Conservation (phyloP, 2,797 vertebrate species). For the Masticophis lateralis region DNA sequence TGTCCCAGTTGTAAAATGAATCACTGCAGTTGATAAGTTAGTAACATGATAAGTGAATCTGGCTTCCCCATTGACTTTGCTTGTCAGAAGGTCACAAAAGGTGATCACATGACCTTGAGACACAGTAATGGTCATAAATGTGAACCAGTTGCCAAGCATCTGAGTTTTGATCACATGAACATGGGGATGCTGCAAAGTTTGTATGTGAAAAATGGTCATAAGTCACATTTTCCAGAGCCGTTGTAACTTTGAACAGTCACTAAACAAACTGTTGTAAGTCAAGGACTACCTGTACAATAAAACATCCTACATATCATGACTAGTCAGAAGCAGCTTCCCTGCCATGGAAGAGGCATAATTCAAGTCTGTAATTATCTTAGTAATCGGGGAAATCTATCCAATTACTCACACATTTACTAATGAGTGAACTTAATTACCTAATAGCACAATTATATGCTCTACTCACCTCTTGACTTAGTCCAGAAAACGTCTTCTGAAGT, state of each 20-base stretch:
- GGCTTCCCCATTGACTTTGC: not conserved
- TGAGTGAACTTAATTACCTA: not conserved
- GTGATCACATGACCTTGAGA: not conserved
- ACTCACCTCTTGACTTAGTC: slow-evolving; percentile 88
- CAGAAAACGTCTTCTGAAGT: slow-evolving; percentile 86
- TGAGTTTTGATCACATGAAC: not conserved
- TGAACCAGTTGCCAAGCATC: not conserved
- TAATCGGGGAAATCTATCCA: not conserved
- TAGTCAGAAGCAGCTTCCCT: not conserved
- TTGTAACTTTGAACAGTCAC: not conserved
- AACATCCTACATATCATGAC: not conserved
- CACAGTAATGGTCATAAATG: not conserved
- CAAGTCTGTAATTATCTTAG: not conserved
- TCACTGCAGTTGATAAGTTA: not conserved
- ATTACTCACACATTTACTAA: not conserved
- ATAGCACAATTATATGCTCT: not conserved
- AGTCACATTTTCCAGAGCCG: not conserved
- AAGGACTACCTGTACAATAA: not conserved
- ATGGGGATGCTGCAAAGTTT: not conserved
- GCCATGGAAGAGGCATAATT: too few relatives aligned
- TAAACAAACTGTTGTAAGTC: not conserved
- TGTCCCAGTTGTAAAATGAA: not conserved
- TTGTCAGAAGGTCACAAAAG: not conserved
- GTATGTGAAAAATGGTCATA: not conserved
- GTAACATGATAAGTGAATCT: not conserved